Percentiles rank a stretch among this genome's conserved stretches.
Conservation (phyloP, 2,113 vertebrate species). For the Sorex araneus region DNA sequence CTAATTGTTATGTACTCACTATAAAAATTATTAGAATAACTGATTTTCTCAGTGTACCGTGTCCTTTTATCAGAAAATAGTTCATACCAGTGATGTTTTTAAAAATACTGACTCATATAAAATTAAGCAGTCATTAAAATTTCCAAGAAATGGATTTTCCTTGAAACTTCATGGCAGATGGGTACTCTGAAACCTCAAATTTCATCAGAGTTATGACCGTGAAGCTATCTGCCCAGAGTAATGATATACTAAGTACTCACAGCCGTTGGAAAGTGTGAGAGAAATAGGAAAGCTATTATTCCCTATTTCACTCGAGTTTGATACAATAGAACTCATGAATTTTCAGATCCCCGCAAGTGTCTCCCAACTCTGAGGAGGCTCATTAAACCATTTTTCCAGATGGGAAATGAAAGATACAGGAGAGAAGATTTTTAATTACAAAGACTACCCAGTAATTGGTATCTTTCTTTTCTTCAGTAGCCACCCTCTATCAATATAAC, state of each 20-base stretch:
- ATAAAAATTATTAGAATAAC: not conserved
- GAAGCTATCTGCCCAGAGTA: conserved; percentile 30
- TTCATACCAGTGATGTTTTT: not conserved
- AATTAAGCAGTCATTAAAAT: not conserved
- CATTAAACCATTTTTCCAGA: conserved; percentile 44
- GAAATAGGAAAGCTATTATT: not conserved
- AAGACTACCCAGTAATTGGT: conserved; percentile 53
- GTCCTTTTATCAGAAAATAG: not conserved
- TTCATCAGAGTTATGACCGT: not conserved
- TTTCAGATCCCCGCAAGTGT: not conserved
- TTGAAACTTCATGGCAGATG: conserved; percentile 7
- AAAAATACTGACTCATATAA: conserved; percentile 10
- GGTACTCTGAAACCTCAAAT: conserved; percentile 30
- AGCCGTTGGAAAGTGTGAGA: not conserved
- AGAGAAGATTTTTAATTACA: conserved; percentile 34
- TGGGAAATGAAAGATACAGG: not conserved
- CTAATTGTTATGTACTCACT: not conserved
- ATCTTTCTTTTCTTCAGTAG: not conserved
- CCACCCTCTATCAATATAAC: not conserved
- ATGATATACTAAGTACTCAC: conserved; percentile 11
- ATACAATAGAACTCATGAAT: not conserved
- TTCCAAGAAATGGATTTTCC: conserved; percentile 29
- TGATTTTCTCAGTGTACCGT: not conserved
- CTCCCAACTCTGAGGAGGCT: not conserved
- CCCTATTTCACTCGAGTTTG: not conserved